These are phyloP conservation scores for Crotophaga sulcirostris DNA, from an alignment of 2,113 vertebrate species.

Conservation along the genomic window DNA sequence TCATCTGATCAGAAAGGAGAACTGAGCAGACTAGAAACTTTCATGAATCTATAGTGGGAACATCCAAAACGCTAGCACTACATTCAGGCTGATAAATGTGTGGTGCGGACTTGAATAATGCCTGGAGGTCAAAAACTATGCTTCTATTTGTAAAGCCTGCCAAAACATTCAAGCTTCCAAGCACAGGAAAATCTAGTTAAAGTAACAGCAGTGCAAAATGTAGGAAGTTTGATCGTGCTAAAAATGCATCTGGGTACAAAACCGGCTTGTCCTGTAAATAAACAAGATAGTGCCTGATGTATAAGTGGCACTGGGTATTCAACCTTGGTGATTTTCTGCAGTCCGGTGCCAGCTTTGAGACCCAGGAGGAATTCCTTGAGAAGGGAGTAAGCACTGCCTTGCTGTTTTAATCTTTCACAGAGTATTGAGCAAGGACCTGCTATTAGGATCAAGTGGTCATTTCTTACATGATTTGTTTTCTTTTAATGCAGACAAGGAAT, in stretches of 20 bases:
- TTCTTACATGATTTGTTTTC: not conserved
- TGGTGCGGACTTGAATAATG: not conserved
- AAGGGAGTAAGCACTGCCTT: not conserved
- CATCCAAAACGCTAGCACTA: not conserved
- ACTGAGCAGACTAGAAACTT: not conserved
- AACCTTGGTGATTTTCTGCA: not conserved
- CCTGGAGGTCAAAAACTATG: not conserved
- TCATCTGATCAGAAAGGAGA: not conserved
- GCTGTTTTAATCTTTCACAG: not conserved
- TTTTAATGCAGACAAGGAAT: not conserved
- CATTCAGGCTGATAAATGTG: not conserved
- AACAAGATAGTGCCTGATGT: not conserved
- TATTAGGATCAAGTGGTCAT: not conserved
- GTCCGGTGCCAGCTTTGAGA: not conserved
- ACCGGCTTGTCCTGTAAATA: not conserved
- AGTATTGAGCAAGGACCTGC: not conserved
- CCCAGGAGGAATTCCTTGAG: not conserved
- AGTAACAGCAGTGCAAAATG: not conserved
- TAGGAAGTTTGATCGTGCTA: not conserved
- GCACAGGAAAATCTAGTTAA: not conserved
- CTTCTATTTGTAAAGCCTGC: not conserved
- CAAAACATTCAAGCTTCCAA: not conserved
- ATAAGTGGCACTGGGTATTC: not conserved
- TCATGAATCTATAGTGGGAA: not conserved
- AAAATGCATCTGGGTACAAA: not conserved